These are phyloP conservation scores for Nipponia nippon DNA, from an alignment of 2,113 vertebrate genomes.

Conservation along the genomic window DNA sequence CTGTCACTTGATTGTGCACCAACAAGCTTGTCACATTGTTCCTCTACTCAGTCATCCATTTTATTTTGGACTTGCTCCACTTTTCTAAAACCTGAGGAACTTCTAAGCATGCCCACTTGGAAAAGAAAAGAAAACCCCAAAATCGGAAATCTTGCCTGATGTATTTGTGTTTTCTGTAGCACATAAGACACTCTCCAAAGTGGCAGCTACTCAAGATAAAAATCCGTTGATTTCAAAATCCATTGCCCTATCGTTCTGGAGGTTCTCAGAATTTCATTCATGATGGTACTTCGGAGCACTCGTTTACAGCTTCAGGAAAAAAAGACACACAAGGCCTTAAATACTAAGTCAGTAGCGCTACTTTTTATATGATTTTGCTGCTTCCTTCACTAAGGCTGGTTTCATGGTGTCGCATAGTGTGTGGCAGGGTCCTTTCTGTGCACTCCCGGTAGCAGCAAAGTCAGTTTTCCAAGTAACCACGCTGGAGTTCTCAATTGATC, in stretches of 20 bases:
- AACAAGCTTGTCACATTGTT: background rate
- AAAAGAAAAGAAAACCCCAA: background rate
- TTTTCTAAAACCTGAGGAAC: conserved; percentile 1
- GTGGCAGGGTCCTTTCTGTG: background rate
- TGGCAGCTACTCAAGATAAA: background rate
- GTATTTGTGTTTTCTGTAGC: background rate
- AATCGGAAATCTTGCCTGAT: background rate
- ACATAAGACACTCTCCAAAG: background rate
- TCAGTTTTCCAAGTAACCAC: background rate
- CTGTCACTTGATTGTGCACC: background rate
- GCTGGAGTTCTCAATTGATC: background rate
- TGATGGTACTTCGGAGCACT: background rate
- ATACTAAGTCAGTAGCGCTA: background rate
- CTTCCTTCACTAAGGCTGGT: background rate
- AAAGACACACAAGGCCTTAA: background rate
- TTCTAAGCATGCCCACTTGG: background rate
- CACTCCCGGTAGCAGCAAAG: background rate
- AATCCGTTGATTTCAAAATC: background rate
- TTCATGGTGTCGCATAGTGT: background rate
- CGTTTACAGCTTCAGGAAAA: fast-evolving
- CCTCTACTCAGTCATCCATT: background rate
- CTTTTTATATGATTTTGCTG: background rate
- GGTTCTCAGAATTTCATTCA: background rate
- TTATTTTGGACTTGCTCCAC: background rate
- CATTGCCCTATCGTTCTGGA: background rate